phyloP scores from a whole-genome alignment of 2,888 invertebrate species.

The Ennomos fuscantarius region DNA sequence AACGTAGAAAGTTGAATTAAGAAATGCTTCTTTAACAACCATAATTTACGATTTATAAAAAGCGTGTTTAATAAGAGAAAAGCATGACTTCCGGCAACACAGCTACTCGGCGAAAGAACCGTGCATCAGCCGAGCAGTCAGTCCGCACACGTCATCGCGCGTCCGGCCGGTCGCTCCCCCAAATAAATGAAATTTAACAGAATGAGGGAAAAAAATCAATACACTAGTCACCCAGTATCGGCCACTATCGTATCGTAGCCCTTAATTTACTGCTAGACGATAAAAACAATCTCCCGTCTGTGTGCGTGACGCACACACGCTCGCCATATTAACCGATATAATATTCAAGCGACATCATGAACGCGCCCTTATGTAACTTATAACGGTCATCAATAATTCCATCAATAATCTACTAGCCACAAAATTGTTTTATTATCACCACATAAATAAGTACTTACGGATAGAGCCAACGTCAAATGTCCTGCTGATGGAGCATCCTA shows the following conservation, averaged over 20 bases:
- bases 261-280: conserved; percentile 78
- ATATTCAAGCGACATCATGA: conserved; percentile 72
- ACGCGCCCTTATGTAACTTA: conserved; percentile 61
- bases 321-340: conserved; percentile 49
- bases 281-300: conserved; percentile 77
- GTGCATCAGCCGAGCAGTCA: not conserved
- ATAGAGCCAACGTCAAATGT: conserved; percentile 80
- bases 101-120: not conserved
- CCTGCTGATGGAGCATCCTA: conserved; percentile 81
- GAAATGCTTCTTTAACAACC: too few species aligned
- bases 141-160: conserved; percentile 28
- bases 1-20: too few species aligned
- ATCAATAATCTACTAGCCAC: conserved; percentile 31
- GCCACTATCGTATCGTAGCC: conserved; percentile 79
- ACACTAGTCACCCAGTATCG: conserved; percentile 72
- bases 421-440: conserved; percentile 19
- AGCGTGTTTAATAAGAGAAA: not conserved
- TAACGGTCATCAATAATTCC: conserved; percentile 62
- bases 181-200: conserved; percentile 85
- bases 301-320: conserved; percentile 47
- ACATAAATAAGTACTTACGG: conserved; percentile 66
- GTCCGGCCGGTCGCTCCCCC: conserved; percentile 74
- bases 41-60: too few species aligned
- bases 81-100: conserved; percentile 13
- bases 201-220: conserved; percentile 85